These are phyloP conservation scores for Chloropsis hardwickii DNA, from an alignment of 2,113 vertebrate genomes.

Conservation along the genomic window DNA sequence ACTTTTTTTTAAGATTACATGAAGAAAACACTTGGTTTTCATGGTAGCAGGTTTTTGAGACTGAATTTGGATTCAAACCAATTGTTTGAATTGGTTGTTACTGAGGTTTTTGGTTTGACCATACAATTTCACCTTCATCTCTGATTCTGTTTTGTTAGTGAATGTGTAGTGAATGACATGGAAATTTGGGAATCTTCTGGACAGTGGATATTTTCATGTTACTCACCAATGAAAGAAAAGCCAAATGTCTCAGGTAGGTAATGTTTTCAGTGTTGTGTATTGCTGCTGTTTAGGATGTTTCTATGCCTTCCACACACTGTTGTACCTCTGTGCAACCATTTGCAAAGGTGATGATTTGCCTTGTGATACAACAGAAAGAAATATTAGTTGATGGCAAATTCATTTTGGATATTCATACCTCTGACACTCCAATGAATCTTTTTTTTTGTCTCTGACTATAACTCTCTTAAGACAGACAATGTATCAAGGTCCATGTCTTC, in stretches of 20 bases:
- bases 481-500: not conserved
- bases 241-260: conserved; percentile 80
- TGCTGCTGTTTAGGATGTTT: not conserved
- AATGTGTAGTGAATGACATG: conserved; percentile 85
- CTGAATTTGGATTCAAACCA: not conserved
- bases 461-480: not conserved
- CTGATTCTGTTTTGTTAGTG: conserved; percentile 68
- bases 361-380: not conserved
- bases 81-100: not conserved
- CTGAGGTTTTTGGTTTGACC: not conserved
- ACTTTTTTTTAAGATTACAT: not conserved
- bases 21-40: not conserved
- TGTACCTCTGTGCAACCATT: not conserved
- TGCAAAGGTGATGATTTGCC: not conserved
- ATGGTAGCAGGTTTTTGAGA: not conserved
- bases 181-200: conserved; percentile 87
- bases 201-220: conserved; percentile 91
- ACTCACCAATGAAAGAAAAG: conserved; percentile 74
- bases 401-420: not conserved
- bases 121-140: not conserved
- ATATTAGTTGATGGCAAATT: not conserved
- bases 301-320: not conserved
- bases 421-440: not conserved
- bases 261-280: fast-evolving
- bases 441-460: not conserved